Evolutionary conservation across 2,888 invertebrate genomes (phyloP).

Genomic region (Parasteatoda lunata): DNA sequence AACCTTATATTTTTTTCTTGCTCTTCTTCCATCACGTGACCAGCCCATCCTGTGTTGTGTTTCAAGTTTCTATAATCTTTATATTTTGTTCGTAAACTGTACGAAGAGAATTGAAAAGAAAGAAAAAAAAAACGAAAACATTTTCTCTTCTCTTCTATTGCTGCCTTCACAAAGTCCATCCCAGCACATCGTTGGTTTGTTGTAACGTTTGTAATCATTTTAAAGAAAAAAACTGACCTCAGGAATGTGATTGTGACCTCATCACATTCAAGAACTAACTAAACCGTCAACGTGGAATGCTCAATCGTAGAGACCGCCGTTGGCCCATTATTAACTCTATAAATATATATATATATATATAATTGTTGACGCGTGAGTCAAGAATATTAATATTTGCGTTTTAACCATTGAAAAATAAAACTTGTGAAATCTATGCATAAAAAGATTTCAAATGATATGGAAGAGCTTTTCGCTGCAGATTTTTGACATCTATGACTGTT

Average conservation of each 20-base stretch:
- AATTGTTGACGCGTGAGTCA: conserved; percentile 11
- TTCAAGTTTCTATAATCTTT: neutral
- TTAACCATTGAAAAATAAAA: conserved; percentile 16
- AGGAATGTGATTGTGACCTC: conserved; percentile 47
- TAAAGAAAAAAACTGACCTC: conserved; percentile 9
- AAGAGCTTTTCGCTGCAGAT: conserved; percentile 61
- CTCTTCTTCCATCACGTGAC: neutral
- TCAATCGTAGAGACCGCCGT: conserved; percentile 49
- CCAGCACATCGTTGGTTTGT: conserved; percentile 64
- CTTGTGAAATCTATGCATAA: conserved; percentile 35
- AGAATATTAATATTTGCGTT: conserved; percentile 27
- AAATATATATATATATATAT: neutral
- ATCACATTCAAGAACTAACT: conserved; percentile 14
- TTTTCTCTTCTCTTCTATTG: conserved; percentile 28
- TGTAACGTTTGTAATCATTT: conserved; percentile 47
- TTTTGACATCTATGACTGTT: conserved; percentile 35
- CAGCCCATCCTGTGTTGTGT: conserved; percentile 27
- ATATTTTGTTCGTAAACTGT: neutral
- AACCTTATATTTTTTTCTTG: neutral
- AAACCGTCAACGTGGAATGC: conserved; percentile 45
- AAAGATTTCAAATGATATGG: conserved; percentile 44
- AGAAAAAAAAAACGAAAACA: conserved; percentile 1
- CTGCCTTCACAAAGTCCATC: conserved; percentile 65
- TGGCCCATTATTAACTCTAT: conserved; percentile 7
- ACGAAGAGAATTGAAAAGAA: conserved; percentile 13